phyloP scores from a whole-genome alignment of 2,113 vertebrate genomes.

The Aegypius monachus region DNA sequence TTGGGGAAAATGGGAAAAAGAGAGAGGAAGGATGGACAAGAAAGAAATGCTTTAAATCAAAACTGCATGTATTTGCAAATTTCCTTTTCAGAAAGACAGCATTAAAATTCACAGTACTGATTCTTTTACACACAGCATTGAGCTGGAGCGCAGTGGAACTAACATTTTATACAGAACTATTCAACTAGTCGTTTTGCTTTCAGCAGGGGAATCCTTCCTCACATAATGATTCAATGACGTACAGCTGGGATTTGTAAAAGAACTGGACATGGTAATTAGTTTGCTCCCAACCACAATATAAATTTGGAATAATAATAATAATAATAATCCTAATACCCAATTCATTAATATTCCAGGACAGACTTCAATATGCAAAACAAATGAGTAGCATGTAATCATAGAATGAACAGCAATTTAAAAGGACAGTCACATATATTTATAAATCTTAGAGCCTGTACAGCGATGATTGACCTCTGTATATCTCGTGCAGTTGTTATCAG shows the following conservation, averaged over 20 bases:
- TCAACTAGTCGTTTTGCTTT: not conserved
- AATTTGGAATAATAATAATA: not conserved
- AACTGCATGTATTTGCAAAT: not conserved
- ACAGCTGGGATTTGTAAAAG: not conserved
- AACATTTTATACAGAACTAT: not conserved
- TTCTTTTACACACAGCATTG: not conserved
- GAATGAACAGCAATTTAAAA: not conserved
- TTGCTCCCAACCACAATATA: not conserved
- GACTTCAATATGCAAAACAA: not conserved
- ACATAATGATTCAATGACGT: not conserved
- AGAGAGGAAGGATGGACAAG: not conserved
- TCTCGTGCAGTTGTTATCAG: not conserved
- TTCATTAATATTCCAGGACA: not conserved
- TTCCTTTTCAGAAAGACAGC: not conserved
- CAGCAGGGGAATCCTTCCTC: not conserved
- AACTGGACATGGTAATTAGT: not conserved
- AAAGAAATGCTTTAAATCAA: not conserved
- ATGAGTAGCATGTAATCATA: not conserved
- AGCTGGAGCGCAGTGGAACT: not conserved
- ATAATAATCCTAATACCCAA: not conserved
- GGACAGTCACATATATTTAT: not conserved
- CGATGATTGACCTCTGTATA: not conserved
- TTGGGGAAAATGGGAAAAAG: not conserved
- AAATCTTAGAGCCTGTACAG: not conserved
- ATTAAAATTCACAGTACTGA: not conserved